Conservation (phyloP, 2,797 vertebrate species). For the Anguilla anguilla region DNA sequence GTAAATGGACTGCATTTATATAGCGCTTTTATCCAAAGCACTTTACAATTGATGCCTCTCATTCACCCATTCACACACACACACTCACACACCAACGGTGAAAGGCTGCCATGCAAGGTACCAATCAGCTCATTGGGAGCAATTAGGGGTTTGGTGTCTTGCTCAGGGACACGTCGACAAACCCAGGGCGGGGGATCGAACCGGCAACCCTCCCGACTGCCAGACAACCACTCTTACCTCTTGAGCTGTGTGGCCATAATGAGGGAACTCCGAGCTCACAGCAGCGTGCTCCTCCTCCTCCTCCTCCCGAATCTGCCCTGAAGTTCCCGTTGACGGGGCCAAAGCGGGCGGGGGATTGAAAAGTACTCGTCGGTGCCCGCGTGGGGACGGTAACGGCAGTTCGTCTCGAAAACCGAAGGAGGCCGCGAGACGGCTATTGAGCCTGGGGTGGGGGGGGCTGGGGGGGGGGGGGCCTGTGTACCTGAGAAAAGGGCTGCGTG, state of each 20-base stretch:
- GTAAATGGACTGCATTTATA: no score
- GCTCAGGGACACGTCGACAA: no score
- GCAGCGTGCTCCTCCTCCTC: not conserved
- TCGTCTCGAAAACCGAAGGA: not conserved
- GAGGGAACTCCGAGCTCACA: not conserved
- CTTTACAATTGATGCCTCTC: no score
- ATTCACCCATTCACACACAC: not conserved
- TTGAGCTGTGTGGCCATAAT: constrained; percentile 16
- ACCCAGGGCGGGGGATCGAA: no score
- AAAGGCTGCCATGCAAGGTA: no score
- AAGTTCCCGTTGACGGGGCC: not conserved
- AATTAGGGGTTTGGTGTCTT: no score
- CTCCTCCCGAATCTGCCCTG: not conserved
- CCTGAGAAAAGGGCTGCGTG: not conserved
- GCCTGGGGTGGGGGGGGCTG: not conserved
- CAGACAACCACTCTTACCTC: constrained; percentile 28
- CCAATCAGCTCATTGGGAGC: no score
- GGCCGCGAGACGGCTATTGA: not conserved
- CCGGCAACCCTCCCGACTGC: no score
- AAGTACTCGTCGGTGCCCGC: not conserved
- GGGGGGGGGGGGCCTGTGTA: no score
- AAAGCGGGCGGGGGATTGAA: not conserved
- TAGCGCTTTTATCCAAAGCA: no score
- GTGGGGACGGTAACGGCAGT: not conserved
- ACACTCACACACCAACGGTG: no score